Evolutionary conservation across 2,888 invertebrate genomes (phyloP).

Genomic region (Epicampocera succincta): DNA sequence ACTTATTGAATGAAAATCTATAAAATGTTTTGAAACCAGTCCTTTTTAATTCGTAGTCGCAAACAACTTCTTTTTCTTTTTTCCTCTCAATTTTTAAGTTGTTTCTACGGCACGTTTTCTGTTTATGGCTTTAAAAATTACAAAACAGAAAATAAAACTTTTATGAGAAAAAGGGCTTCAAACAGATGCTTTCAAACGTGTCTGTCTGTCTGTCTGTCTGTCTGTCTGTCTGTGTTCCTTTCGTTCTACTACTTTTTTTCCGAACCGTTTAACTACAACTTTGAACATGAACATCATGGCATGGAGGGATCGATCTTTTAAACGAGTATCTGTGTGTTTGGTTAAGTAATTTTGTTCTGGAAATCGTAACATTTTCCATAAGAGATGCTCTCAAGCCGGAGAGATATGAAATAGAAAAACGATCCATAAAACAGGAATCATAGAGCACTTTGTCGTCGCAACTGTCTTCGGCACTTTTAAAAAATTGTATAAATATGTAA

Average conservation of each 20-base stretch:
- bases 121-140: conserved; percentile 51
- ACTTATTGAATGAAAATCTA: conserved; percentile 69
- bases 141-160: conserved; percentile 1
- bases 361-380: conserved; percentile 11
- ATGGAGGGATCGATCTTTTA: no score
- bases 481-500: not conserved
- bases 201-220: no score
- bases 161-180: conserved; percentile 57
- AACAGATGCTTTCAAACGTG: conserved; percentile 68
- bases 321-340: conserved; percentile 17
- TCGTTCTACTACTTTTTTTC: conserved; percentile 26
- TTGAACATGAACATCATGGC: conserved; percentile 61
- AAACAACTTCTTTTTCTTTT: conserved; percentile 33
- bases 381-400: conserved; percentile 4
- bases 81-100: conserved; percentile 5
- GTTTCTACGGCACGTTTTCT: conserved; percentile 68
- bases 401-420: not conserved
- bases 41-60: conserved; percentile 63
- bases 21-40: conserved; percentile 65
- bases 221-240: conserved; percentile 43
- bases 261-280: conserved; percentile 1
- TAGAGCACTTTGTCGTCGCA: not conserved
- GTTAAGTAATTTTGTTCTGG: conserved; percentile 79
- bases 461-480: not conserved
- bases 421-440: conserved; percentile 9